Conservation (phyloP, 2,113 vertebrate species). For the Centropus unirufus region DNA sequence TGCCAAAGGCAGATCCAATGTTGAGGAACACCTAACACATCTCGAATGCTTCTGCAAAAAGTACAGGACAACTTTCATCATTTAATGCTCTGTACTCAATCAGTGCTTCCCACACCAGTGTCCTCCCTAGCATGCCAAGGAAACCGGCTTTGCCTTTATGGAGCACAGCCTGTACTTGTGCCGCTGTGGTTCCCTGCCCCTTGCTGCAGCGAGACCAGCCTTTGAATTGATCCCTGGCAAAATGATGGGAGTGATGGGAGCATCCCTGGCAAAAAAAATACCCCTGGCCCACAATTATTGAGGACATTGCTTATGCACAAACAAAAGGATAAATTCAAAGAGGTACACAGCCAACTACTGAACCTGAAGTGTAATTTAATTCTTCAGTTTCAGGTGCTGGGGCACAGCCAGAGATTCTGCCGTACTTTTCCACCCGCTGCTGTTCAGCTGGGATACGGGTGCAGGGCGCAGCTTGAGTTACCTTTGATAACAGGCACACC, state of each 20-base stretch:
- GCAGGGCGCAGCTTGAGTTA: conserved; percentile 49
- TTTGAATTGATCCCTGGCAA: background rate
- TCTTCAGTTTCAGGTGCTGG: fast-evolving
- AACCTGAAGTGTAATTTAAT: background rate
- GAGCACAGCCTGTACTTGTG: background rate
- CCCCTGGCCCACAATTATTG: background rate
- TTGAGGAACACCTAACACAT: background rate
- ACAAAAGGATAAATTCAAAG: background rate
- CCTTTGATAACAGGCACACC: conserved; percentile 98
- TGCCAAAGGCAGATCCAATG: background rate
- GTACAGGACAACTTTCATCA: too few species aligned
- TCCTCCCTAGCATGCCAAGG: background rate
- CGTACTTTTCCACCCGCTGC: background rate
- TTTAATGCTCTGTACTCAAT: background rate
- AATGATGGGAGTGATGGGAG: too few species aligned
- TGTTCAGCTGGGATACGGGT: background rate
- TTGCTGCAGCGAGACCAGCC: fast-evolving
- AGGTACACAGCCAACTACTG: background rate
- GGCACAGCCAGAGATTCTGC: background rate
- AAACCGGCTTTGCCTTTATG: background rate
- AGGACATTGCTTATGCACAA: background rate
- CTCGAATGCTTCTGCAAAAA: fast-evolving
- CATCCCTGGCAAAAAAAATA: too few species aligned
- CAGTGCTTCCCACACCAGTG: fast-evolving
- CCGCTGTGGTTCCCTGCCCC: fast-evolving